phyloP scores from a whole-genome alignment of 2,888 invertebrate species.

The Crematogaster levior region DNA sequence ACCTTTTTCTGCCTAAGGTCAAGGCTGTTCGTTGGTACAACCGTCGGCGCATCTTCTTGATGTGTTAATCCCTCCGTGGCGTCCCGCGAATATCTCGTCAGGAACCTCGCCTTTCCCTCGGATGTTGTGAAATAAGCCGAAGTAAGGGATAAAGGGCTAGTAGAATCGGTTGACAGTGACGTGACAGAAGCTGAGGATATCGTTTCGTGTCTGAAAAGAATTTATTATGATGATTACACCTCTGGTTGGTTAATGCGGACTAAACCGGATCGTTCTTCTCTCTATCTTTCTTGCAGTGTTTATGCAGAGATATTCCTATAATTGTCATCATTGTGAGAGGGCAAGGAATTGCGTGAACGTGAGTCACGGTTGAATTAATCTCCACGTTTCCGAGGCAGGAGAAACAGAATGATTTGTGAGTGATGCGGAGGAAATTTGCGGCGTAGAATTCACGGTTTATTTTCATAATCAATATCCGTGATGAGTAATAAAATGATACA shows the following conservation, averaged over 20 bases:
- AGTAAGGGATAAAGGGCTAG: conserved; percentile 87
- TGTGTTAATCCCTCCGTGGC: conserved; percentile 81
- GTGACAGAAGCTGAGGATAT: conserved; percentile 79
- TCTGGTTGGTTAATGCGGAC: conserved; percentile 23
- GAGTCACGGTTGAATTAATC: conserved; percentile 67
- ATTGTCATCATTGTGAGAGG: conserved; percentile 37
- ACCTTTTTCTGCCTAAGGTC: conserved; percentile 86
- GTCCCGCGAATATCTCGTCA: conserved; percentile 88
- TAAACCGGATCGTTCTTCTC: conserved; percentile 1
- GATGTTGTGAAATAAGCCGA: conserved; percentile 90
- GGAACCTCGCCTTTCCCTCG: conserved; percentile 89
- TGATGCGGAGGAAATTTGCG: conserved; percentile 8
- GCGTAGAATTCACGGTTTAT: conserved; percentile 19
- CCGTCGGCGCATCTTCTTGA: conserved; percentile 74
- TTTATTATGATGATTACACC: conserved; percentile 34
- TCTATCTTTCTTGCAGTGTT: not conserved
- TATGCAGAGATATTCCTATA: conserved; percentile 32
- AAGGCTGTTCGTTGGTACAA: conserved; percentile 76
- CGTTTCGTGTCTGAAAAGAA: conserved; percentile 79
- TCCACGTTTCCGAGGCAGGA: conserved; percentile 39
- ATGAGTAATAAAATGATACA: conserved; percentile 9
- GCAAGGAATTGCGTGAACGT: conserved; percentile 54
- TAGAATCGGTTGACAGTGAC: conserved; percentile 83
- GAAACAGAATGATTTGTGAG: conserved; percentile 50
- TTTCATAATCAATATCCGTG: conserved; percentile 3